Base-by-base conservation (phyloP, 2,797 vertebrate genomes). In the Sebastes alutus region DNA sequence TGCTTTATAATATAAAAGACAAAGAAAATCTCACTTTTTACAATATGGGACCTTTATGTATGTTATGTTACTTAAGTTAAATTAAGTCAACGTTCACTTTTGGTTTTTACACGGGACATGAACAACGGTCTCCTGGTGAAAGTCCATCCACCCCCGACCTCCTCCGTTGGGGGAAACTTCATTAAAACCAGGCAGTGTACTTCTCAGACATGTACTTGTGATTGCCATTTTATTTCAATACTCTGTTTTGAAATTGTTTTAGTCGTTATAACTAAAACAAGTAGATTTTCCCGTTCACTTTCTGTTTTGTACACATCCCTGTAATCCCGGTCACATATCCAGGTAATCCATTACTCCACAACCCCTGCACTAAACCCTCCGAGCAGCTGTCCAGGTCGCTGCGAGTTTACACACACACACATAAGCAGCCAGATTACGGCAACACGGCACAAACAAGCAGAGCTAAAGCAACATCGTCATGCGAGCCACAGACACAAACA, bases 351-450 rank as follows among this genome's bases (percentile, higher is more conserved):
- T 81, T 79, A 42, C 77, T 59, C 70, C n/a, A 14, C 29, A 33
- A 29, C 30, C 61, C 12, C 49, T 60, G 74, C 67, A 16, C 70
- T 75, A 79, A 81, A 71, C 42, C 72, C 71, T 38, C 23, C 0
- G 6, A 88, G 80, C 87, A 89, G 88, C 85, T 89, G 84, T 72
- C 63, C 83, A 72, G 61, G 84, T 78, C 29, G 33, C 72, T 83
- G 42, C 46, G 22, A 60, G 78, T 66, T 89, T 81, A 49, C 46
- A 46, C 42, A 46, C 77, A 72, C 29, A 46, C 35, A 38, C 35
- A 38, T 38, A 38, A 22, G 20, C 61, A 27, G n/a, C 18, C 66
- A 71, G 82, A 89, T 86, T 78, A 89, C 78, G 87, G 81, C 73
- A 78, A 88, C 84, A 85, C 27, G 32, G 73, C 64, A 85, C 81